Conservation (phyloP, 1,140 invertebrate species). For the Lepidurus arcticus region DNA sequence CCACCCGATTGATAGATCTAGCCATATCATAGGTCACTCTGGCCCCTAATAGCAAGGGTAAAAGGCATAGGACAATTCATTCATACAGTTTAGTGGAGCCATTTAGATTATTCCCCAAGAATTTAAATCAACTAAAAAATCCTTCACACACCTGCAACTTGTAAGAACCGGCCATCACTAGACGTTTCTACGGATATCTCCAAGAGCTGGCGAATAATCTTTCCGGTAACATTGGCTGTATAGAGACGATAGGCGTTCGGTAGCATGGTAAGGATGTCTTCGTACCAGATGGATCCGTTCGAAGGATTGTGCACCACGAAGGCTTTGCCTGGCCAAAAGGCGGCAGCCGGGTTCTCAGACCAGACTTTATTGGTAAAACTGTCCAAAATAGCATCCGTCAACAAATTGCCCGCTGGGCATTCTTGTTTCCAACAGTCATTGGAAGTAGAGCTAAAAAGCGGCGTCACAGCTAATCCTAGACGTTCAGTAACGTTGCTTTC, state of each 20-base stretch:
- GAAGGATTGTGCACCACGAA: constrained; percentile 7
- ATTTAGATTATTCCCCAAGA: no score
- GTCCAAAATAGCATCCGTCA: constrained; percentile 28
- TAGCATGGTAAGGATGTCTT: constrained; percentile 28
- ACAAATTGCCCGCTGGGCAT: constrained; percentile 23
- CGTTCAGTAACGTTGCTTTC: not conserved
- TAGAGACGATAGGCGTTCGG: constrained; percentile 16
- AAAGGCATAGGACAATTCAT: not conserved
- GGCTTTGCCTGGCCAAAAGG: constrained; percentile 30
- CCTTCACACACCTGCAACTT: constrained; percentile 1
- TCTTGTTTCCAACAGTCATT: constrained; percentile 29
- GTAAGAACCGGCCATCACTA: constrained; percentile 27
- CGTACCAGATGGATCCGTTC: constrained; percentile 22
- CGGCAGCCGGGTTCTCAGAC: constrained; percentile 24
- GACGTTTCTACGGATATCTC: constrained; percentile 22
- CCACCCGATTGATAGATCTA: constrained; percentile 6
- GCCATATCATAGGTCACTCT: constrained; percentile 29
- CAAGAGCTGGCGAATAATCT: not conserved
- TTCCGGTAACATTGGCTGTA: not conserved
- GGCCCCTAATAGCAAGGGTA: constrained; percentile 22
- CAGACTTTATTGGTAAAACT: constrained; percentile 19
- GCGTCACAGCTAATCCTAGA: constrained; percentile 21
- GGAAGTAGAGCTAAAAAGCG: constrained; percentile 17
- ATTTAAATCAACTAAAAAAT: no score
- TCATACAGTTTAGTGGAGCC: no score